Percentiles rank a stretch among this genome's conserved stretches.
phyloP scores from a whole-genome alignment of 2,113 vertebrate species.

The Oenanthe oenanthe region DNA sequence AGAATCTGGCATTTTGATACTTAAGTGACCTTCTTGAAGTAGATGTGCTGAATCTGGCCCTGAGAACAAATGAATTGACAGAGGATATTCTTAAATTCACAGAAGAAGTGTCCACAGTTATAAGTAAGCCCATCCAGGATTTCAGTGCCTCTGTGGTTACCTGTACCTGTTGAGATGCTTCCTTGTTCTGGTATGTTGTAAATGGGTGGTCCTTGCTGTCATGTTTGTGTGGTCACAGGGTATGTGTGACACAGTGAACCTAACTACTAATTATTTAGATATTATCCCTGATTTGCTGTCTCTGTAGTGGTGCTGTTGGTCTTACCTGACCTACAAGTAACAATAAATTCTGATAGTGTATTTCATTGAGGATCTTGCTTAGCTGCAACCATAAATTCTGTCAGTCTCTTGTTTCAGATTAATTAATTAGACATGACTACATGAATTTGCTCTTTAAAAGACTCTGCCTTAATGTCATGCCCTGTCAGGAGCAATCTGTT shows the following conservation, averaged over 20 bases:
- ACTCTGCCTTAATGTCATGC: background rate
- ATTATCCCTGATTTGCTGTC: background rate
- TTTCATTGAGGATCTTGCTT: background rate
- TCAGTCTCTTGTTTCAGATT: background rate
- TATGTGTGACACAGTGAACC: background rate
- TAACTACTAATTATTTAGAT: background rate
- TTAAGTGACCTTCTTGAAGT: background rate
- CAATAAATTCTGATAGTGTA: background rate
- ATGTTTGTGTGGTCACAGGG: background rate
- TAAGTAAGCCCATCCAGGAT: background rate
- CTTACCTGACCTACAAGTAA: background rate
- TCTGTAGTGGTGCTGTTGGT: background rate
- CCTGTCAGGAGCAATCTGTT: background rate
- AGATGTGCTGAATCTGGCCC: background rate
- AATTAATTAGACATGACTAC: conserved; percentile 9
- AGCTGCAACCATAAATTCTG: background rate
- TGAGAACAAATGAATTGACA: background rate
- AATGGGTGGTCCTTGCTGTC: background rate
- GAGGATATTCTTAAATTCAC: background rate
- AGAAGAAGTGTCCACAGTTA: background rate
- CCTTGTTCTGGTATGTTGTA: background rate
- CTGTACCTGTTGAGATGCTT: background rate
- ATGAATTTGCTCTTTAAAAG: conserved; percentile 7
- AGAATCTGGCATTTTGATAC: background rate
- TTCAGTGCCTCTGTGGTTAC: background rate